Percentiles rank a stretch among this genome's conserved stretches.
Evolutionary conservation across 1,140 invertebrate genomes (phyloP).

Genomic region (Drosophila ogumai): DNA sequence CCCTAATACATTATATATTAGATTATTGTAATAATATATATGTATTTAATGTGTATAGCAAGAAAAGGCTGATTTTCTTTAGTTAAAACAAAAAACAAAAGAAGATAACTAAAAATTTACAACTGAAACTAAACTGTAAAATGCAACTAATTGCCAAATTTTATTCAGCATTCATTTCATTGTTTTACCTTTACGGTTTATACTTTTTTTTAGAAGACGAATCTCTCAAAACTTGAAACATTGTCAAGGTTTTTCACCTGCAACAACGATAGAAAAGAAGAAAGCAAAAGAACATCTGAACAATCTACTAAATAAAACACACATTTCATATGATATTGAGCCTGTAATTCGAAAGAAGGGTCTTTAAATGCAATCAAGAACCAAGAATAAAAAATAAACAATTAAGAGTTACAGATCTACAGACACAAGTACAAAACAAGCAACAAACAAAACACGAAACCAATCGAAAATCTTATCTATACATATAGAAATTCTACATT

Average conservation of each 20-base stretch:
- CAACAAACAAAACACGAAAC: slow-evolving; percentile 47
- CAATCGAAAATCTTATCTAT: slow-evolving; percentile 50
- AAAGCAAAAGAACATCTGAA: slow-evolving; percentile 17
- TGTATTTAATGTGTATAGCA: slow-evolving; percentile 79
- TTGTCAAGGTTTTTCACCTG: slow-evolving; percentile 38
- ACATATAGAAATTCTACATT: slow-evolving; percentile 37
- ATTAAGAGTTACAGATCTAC: slow-evolving; percentile 43
- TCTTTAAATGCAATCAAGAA: slow-evolving; percentile 43
- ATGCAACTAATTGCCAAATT: slow-evolving; percentile 82
- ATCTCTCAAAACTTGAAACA: slow-evolving; percentile 44
- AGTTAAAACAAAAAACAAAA: slow-evolving; percentile 60
- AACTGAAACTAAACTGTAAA: slow-evolving; percentile 58
- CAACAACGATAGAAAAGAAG: slow-evolving; percentile 36
- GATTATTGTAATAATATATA: slow-evolving; percentile 42
- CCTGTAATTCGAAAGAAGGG: slow-evolving; percentile 8
- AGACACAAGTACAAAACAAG: slow-evolving; percentile 48
- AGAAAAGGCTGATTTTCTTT: slow-evolving; percentile 83
- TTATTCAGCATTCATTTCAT: slow-evolving; percentile 60
- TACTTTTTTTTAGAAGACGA: slow-evolving; percentile 26
- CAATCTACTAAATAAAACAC: slow-evolving; percentile 33
- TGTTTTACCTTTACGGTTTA: slow-evolving; percentile 29
- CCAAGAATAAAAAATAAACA: slow-evolving; percentile 12
- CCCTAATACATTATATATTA: slow-evolving; percentile 38
- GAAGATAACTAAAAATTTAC: slow-evolving; percentile 33
- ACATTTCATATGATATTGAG: slow-evolving; percentile 7